These are phyloP conservation scores for Heliothis virescens DNA, from an alignment of 1,140 invertebrate species.

Conservation along the genomic window DNA sequence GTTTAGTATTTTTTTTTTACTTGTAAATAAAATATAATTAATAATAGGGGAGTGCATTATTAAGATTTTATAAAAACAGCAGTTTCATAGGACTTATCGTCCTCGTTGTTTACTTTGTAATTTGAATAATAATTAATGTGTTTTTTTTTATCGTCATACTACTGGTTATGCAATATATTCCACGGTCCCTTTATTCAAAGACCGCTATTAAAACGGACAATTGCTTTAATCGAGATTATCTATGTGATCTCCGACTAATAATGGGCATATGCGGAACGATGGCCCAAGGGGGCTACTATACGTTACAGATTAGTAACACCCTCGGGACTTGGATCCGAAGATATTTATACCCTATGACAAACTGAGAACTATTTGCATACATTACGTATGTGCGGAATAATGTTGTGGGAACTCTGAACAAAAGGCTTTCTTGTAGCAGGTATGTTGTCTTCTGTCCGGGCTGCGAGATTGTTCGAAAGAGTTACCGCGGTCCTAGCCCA, in stretches of 20 bases:
- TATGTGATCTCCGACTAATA: conserved; percentile 27
- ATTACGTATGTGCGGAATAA: neutral
- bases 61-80: no score
- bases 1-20: no score
- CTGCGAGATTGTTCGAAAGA: no score
- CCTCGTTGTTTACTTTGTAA: no score
- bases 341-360: conserved; percentile 28
- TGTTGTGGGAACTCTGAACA: neutral
- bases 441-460: no score
- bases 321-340: conserved; percentile 3
- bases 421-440: no score
- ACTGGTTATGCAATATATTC: neutral
- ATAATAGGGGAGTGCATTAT: no score
- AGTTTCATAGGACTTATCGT: no score
- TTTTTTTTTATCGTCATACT: no score
- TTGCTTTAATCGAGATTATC: conserved; percentile 26
- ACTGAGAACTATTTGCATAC: conserved; percentile 3
- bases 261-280: conserved; percentile 13
- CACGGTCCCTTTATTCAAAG: neutral
- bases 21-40: no score
- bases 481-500: no score
- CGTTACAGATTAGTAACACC: conserved; percentile 27
- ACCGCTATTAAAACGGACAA: conserved; percentile 10
- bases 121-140: no score
- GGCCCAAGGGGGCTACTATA: conserved; percentile 21